Evolutionary conservation across 2,888 invertebrate species (phyloP).

Genomic region (Leptopilina drosophilae): DNA sequence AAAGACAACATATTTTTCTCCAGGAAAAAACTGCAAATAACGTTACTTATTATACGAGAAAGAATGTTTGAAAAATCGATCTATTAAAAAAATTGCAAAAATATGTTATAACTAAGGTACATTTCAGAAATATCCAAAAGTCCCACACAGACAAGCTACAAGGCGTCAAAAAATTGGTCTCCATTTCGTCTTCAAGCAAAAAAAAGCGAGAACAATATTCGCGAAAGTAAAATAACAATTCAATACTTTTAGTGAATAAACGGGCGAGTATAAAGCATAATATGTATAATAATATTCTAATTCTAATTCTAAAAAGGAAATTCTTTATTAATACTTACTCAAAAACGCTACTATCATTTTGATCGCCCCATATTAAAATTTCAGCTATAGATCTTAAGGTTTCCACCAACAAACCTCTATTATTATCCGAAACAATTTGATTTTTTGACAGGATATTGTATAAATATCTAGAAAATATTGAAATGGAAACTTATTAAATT

Average conservation of each 20-base stretch:
- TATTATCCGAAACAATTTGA: constrained; percentile 95
- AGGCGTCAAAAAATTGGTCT: no score
- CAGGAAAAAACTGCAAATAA: constrained; percentile 91
- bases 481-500: background rate
- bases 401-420: constrained; percentile 96
- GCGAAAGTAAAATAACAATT: no score
- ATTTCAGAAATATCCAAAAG: no score
- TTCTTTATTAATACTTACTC: constrained; percentile 86
- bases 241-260: no score
- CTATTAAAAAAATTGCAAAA: no score
- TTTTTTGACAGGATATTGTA: constrained; percentile 96
- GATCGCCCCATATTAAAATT: constrained; percentile 99
- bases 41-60: background rate
- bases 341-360: constrained; percentile 99
- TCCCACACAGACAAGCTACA: no score
- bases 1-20: constrained; percentile 99
- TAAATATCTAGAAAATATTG: constrained; percentile 82
- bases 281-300: no score
- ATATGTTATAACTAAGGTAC: no score
- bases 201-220: no score
- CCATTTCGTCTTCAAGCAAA: no score
- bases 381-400: constrained; percentile 98
- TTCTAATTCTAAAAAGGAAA: background rate
- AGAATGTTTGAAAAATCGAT: constrained; percentile 46
- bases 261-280: no score